Percentiles rank a stretch among this genome's conserved stretches.
Conservation (phyloP, 1,140 invertebrate species). For the Drosophila kikkawai region DNA sequence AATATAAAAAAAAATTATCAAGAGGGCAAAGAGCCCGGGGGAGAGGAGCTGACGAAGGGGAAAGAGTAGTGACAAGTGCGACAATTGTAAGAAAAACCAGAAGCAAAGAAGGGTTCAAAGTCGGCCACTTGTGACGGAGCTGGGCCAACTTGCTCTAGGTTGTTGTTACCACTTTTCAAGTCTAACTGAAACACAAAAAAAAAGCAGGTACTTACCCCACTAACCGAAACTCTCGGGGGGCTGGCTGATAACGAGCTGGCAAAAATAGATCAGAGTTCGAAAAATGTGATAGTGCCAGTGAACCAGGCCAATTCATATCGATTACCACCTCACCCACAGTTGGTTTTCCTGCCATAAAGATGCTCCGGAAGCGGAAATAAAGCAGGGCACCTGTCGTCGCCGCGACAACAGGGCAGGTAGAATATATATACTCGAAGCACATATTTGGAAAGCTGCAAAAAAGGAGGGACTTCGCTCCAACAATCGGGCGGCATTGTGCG, state of each 20-base stretch:
- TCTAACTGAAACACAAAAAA: background rate
- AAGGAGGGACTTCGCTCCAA: slow-evolving; percentile 11
- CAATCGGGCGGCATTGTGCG: slow-evolving; percentile 69
- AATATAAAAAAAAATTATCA: slow-evolving; percentile 5
- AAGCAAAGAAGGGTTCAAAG: slow-evolving; percentile 41
- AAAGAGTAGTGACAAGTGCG: slow-evolving; percentile 65
- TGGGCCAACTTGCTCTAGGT: slow-evolving; percentile 23
- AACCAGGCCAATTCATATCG: slow-evolving; percentile 44
- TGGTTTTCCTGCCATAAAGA: background rate
- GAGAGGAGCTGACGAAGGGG: slow-evolving; percentile 13
- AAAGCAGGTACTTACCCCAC: slow-evolving; percentile 38
- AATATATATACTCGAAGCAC: slow-evolving; percentile 18
- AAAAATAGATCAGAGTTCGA: slow-evolving; percentile 7
- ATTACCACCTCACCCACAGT: background rate
- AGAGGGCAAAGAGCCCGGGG: background rate
- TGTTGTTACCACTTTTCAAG: slow-evolving; percentile 6
- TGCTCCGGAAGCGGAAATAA: slow-evolving; percentile 42
- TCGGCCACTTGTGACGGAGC: slow-evolving; percentile 47
- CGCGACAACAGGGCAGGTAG: slow-evolving; percentile 52
- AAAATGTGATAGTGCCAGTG: slow-evolving; percentile 13
- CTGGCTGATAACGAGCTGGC: slow-evolving; percentile 17
- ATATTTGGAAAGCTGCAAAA: slow-evolving; percentile 75
- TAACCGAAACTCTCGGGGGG: slow-evolving; percentile 10
- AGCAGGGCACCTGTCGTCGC: slow-evolving; percentile 53
- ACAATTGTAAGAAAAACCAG: slow-evolving; percentile 70